phyloP scores from a whole-genome alignment of 1,140 invertebrate genomes.

The Adelges cooleyi region DNA sequence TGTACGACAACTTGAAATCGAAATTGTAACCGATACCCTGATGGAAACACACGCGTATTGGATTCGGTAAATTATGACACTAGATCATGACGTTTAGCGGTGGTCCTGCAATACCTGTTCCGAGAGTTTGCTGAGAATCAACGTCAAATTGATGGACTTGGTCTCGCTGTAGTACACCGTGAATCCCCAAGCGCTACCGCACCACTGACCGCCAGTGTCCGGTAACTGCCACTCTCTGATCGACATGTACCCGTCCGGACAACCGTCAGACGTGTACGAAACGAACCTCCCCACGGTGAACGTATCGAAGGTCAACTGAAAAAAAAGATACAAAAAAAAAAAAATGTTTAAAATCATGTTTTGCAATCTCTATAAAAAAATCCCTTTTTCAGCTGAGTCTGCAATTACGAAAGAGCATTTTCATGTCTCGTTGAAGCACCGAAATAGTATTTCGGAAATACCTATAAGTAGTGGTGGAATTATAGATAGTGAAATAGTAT shows the following conservation, averaged over 20 bases:
- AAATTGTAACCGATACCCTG: conserved; percentile 66
- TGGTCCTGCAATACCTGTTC: conserved; percentile 52
- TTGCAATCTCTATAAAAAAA: too few relatives aligned
- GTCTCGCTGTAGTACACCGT: conserved; percentile 77
- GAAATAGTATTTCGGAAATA: too few relatives aligned
- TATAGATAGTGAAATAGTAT: too few relatives aligned
- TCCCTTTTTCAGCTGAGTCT: too few relatives aligned
- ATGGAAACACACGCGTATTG: conserved; percentile 30
- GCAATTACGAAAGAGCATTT: too few relatives aligned
- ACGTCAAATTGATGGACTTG: conserved; percentile 59
- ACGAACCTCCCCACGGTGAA: conserved; percentile 75
- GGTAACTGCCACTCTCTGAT: conserved; percentile 59
- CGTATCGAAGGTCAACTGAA: conserved; percentile 71
- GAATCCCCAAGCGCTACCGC: conserved; percentile 70
- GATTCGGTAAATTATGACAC: background rate
- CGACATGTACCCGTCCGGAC: conserved; percentile 67
- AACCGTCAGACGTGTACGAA: conserved; percentile 66
- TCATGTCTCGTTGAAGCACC: too few relatives aligned
- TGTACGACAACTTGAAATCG: conserved; percentile 71
- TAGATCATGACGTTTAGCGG: background rate
- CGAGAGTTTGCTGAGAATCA: conserved; percentile 54
- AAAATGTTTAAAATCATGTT: too few relatives aligned
- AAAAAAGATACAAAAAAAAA: conserved; percentile 26
- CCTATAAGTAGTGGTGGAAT: too few relatives aligned
- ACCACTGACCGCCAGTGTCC: conserved; percentile 66